A percentile compares a stretch with the other conserved stretches of the same genome.
Conservation (phyloP, 2,888 invertebrate genomes). For the Archaeoteleia sp. region DNA sequence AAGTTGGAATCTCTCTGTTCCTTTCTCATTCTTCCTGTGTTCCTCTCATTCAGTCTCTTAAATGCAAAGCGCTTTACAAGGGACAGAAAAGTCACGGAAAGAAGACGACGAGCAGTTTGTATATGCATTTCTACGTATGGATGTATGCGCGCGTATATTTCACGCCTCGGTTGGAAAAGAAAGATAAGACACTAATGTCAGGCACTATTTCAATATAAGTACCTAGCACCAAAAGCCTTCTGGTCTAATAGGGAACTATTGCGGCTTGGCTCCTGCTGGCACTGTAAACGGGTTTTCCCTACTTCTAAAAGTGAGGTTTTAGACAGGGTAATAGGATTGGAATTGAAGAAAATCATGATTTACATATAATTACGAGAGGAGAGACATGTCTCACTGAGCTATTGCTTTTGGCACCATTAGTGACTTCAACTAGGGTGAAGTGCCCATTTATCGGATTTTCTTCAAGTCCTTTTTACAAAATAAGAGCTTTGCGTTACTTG, state of each 20-base stretch:
- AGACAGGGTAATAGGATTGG: slow-evolving; percentile 23
- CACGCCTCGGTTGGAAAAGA: slow-evolving; percentile 60
- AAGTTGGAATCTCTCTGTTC: slow-evolving; percentile 56
- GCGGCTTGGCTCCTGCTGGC: slow-evolving; percentile 6
- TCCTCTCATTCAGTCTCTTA: slow-evolving; percentile 30
- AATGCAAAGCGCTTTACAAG: slow-evolving; percentile 57
- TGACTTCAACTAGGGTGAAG: too few species aligned
- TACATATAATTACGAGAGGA: slow-evolving; percentile 4
- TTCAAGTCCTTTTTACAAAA: too few species aligned
- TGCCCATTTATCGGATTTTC: too few species aligned
- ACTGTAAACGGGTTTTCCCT: slow-evolving; percentile 11
- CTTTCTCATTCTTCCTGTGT: slow-evolving; percentile 48
- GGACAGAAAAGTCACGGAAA: slow-evolving; percentile 36
- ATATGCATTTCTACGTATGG: slow-evolving; percentile 16
- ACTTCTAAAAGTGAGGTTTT: neutral
- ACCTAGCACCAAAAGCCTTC: slow-evolving; percentile 29
- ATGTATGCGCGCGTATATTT: slow-evolving; percentile 56
- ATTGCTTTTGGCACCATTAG: too few species aligned
- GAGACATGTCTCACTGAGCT: too few species aligned
- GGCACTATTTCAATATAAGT: slow-evolving; percentile 64
- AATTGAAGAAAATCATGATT: slow-evolving; percentile 21
- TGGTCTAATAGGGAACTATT: slow-evolving; percentile 28
- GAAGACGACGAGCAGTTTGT: slow-evolving; percentile 39
- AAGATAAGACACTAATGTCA: slow-evolving; percentile 68
- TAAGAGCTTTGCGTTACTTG: too few species aligned